Percentiles rank a stretch among this genome's conserved stretches.
Conservation (phyloP, 2,113 vertebrate genomes). For the Fregata magnificens region DNA sequence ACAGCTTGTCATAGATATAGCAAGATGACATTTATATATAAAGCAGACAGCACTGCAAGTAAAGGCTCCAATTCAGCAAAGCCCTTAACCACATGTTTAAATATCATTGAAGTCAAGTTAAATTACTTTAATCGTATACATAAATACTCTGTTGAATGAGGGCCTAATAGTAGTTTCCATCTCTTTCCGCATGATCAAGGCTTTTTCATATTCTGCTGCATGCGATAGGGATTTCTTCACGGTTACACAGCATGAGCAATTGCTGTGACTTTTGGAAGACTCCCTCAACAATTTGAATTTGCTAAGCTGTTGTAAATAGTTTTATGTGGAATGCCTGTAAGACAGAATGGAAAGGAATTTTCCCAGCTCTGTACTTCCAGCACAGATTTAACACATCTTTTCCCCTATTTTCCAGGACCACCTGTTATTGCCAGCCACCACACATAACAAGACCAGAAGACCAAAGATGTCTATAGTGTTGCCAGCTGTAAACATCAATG, state of each 20-base stretch:
- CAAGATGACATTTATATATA: neutral
- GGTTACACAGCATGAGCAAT: neutral
- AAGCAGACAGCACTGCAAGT: neutral
- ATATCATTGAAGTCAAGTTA: constrained; percentile 16
- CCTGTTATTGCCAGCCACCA: constrained; percentile 92
- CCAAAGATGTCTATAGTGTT: constrained; percentile 96
- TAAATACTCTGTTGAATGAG: neutral
- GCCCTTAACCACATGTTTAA: constrained; percentile 1
- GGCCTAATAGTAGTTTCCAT: neutral
- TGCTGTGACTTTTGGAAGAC: constrained; percentile 51
- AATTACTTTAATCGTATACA: constrained; percentile 20
- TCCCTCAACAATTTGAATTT: neutral
- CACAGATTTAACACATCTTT: constrained; percentile 23
- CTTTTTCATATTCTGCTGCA: neutral
- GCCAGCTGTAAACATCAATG: constrained; percentile 93
- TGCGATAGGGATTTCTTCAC: neutral
- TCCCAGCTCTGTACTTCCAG: neutral
- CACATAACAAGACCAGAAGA: constrained; percentile 92
- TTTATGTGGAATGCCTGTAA: neutral
- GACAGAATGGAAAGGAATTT: neutral
- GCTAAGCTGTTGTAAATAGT: constrained; percentile 5
- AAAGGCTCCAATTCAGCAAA: neutral
- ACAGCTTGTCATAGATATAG: neutral
- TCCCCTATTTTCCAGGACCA: constrained; percentile 85
- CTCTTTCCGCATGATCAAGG: neutral